Evolutionary conservation across 2,113 vertebrate species (phyloP), one percentile per base, ranked within the genome.

Genomic region (Ariopsis seemanni): DNA sequence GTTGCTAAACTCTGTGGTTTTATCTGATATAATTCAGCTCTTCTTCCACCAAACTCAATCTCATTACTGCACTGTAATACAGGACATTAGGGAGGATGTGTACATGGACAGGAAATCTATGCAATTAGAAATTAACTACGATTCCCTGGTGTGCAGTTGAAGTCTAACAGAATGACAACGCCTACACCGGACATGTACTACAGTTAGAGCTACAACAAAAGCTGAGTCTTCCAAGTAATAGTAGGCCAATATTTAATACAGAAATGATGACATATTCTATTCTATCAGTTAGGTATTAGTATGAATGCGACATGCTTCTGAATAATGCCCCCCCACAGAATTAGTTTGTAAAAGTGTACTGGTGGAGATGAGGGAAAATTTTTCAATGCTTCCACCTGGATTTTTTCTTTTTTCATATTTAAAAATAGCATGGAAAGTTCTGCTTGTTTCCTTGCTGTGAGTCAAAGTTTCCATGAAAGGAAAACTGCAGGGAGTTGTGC

Each of bases 41-140:
- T 17, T 34, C 71, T 84, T 71, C 71, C 78, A 34, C 53, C 10
- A 22, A 83, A 74, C 55, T 62, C 72, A 52, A 78, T 86, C 86
- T 84, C 85, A 86, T 90, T 88, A 88, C 84, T 58, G 72, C 0
- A 20, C 83, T 84, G 77, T 63, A 88, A 86, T 80, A 65, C 85
- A 86, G 89, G 84, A 84, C 34, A 72, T 88, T 88, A 88, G 79
- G 53, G 53, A 84, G 72, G 63, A 82, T 62, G 83, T 88, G 77
- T 1, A 42, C 84, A 62, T 58, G 77, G 84, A 90, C 89, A 88
- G 89, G 84, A 82, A 86, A 72, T 88, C 65, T 81, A 88, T 85
- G 83, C n/a, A 48, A 48, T 86, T 84, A 83, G 69, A 53, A 86
- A 69, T 72, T 75, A 83, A 74, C 67, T 83, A 8, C 48, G 52